A percentile compares a stretch with the other conserved stretches of the same genome.
These are phyloP conservation scores for Colletes gigas DNA, from an alignment of 1,140 invertebrate species.

Conservation along the genomic window DNA sequence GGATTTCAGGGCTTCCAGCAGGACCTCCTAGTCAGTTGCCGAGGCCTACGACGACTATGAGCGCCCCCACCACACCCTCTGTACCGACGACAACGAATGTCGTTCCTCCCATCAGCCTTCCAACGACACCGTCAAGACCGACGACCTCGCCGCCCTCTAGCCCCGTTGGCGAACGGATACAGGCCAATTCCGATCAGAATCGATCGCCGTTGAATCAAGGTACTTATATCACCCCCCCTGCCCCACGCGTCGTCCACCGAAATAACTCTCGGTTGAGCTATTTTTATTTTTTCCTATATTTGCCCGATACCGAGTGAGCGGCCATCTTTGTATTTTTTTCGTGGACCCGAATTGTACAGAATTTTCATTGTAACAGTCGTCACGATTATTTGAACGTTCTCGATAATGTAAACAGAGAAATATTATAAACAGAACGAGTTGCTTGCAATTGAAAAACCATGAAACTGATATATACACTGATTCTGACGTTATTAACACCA, in stretches of 20 bases:
- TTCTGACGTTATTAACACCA: too few species aligned
- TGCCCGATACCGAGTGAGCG: not conserved
- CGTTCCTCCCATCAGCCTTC: constrained; percentile 68
- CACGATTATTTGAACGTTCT: too few species aligned
- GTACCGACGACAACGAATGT: constrained; percentile 57
- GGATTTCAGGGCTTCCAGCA: constrained; percentile 67
- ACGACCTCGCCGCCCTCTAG: constrained; percentile 51
- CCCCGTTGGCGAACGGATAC: constrained; percentile 46
- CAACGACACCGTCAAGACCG: constrained; percentile 68
- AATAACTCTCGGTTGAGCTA: not conserved
- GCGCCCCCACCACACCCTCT: constrained; percentile 75
- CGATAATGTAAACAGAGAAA: too few species aligned
- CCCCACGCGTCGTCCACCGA: not conserved
- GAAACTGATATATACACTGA: too few species aligned
- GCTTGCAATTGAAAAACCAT: too few species aligned
- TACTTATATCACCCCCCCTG: not conserved
- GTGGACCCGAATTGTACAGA: not conserved
- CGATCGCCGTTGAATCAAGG: constrained; percentile 66
- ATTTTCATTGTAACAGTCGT: too few species aligned
- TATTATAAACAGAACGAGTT: too few species aligned
- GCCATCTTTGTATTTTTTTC: constrained; percentile 1
- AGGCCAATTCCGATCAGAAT: constrained; percentile 51
- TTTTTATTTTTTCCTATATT: constrained; percentile 8
- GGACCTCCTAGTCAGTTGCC: constrained; percentile 70
- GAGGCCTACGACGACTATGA: constrained; percentile 74